Conservation (phyloP, 2,888 invertebrate species). For the Oxycera nigricornis region DNA sequence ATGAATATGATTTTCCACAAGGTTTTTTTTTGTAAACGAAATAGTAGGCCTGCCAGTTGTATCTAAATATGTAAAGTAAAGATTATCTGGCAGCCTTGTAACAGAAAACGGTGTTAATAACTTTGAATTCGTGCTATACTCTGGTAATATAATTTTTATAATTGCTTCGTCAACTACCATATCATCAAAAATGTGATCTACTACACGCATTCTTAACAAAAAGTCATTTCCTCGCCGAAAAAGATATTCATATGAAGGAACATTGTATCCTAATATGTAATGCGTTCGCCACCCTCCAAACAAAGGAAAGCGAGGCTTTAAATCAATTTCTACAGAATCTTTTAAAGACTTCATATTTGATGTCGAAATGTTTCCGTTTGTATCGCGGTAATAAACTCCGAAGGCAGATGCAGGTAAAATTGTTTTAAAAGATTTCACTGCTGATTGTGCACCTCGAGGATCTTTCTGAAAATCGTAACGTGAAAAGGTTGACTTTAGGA, state of each 20-base stretch:
- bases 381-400: slow-evolving; percentile 95
- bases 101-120: slow-evolving; percentile 83
- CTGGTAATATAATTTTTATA: slow-evolving; percentile 91
- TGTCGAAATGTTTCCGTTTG: slow-evolving; percentile 99
- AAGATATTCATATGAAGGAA: slow-evolving; percentile 96
- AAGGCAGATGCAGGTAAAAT: slow-evolving; percentile 85
- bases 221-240: slow-evolving; percentile 81
- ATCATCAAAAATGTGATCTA: slow-evolving; percentile 97
- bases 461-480: slow-evolving; percentile 97
- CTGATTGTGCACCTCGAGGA: slow-evolving; percentile 83
- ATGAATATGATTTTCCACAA: slow-evolving; percentile 96
- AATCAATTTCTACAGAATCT: slow-evolving; percentile 92
- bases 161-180: slow-evolving; percentile 91
- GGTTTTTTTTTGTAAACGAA: slow-evolving; percentile 78
- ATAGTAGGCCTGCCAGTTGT: slow-evolving; percentile 92
- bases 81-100: slow-evolving; percentile 73
- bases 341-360: slow-evolving; percentile 87
- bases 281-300: slow-evolving; percentile 99
- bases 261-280: slow-evolving; percentile 95
- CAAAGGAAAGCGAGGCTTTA: slow-evolving; percentile 95
- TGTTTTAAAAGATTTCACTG: slow-evolving; percentile 91
- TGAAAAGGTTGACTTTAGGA: slow-evolving; percentile 93
- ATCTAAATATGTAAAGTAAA: slow-evolving; percentile 94
- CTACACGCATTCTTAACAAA: slow-evolving; percentile 88
- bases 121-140: slow-evolving; percentile 85